phyloP scores from a whole-genome alignment of 2,888 invertebrate genomes.

The Capitulum mitella region DNA sequence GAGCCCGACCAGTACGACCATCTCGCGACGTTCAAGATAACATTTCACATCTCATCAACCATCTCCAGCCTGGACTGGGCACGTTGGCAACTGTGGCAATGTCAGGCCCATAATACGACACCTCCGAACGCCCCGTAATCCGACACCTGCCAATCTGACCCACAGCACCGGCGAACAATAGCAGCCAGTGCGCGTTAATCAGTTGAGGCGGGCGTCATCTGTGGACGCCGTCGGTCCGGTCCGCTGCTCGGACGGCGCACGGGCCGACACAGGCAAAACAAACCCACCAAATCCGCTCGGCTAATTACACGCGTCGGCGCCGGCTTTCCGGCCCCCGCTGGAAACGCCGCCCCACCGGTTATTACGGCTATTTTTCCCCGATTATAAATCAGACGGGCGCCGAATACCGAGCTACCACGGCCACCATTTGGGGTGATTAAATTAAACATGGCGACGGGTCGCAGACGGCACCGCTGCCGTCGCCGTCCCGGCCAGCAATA shows the following conservation, averaged over 20 bases:
- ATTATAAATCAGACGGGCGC: slow-evolving; percentile 4
- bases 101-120: no score
- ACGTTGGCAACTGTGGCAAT: no score
- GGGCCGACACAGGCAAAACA: not conserved
- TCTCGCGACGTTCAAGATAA: no score
- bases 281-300: slow-evolving; percentile 8
- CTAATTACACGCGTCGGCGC: not conserved
- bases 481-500: not conserved
- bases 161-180: not conserved
- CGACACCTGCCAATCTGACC: not conserved
- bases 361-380: slow-evolving; percentile 17
- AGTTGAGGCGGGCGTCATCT: not conserved
- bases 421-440: not conserved
- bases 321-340: not conserved
- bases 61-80: no score
- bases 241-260: not conserved
- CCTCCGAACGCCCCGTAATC: no score
- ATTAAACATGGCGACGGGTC: not conserved
- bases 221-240: not conserved
- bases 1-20: no score
- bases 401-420: not conserved
- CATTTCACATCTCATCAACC: no score
- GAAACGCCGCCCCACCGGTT: not conserved
- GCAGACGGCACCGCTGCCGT: not conserved
- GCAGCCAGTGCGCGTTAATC: not conserved